These are phyloP conservation scores for Sylvicola cinctus DNA, from an alignment of 2,888 invertebrate species.

Conservation along the genomic window DNA sequence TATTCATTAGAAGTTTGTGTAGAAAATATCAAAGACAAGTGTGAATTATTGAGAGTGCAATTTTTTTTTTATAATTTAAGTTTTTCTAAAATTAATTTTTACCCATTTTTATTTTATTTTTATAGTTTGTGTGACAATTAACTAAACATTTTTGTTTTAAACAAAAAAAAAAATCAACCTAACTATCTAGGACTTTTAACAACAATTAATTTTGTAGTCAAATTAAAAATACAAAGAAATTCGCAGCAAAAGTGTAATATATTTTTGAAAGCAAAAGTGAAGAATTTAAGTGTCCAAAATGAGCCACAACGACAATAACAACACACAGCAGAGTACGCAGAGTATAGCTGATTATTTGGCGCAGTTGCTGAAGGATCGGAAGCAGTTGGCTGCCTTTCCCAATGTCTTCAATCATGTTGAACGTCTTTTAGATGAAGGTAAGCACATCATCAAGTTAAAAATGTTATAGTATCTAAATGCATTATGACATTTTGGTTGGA, in stretches of 20 bases:
- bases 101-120: no score
- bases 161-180: no score
- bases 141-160: no score
- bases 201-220: neutral
- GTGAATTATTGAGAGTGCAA: no score
- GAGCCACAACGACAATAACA: slow-evolving; percentile 26
- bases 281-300: no score
- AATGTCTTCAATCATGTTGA: slow-evolving; percentile 99
- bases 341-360: slow-evolving; percentile 99
- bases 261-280: no score
- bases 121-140: no score
- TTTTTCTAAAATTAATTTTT: no score
- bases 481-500: neutral
- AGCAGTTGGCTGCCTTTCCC: slow-evolving; percentile 98
- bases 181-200: neutral
- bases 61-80: no score
- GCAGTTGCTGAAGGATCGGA: slow-evolving; percentile 99
- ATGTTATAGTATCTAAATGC: neutral
- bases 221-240: neutral
- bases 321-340: slow-evolving; percentile 52
- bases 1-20: no score
- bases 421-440: slow-evolving; percentile 98
- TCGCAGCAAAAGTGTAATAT: neutral
- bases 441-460: slow-evolving; percentile 14
- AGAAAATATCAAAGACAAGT: no score